Conservation (phyloP, 2,113 vertebrate genomes). For the Nymphicus hollandicus region DNA sequence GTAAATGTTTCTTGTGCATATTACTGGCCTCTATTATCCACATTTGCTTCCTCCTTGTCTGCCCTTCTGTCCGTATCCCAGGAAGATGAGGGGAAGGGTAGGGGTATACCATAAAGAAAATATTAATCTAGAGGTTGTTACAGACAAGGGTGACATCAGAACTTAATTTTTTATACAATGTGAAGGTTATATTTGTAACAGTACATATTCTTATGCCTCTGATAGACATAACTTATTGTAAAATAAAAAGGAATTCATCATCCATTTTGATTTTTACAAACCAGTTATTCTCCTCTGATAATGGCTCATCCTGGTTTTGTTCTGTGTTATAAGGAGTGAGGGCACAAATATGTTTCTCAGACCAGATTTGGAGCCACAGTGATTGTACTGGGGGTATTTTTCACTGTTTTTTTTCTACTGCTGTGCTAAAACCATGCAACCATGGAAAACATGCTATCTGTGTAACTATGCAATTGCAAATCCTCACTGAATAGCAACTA, state of each 20-base stretch:
- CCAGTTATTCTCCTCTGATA: background rate
- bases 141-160: background rate
- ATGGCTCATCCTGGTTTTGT: background rate
- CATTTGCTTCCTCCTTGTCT: background rate
- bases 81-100: background rate
- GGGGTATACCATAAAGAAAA: background rate
- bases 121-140: background rate
- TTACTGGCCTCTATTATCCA: background rate
- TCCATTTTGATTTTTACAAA: background rate
- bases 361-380: background rate
- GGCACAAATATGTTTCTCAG: background rate
- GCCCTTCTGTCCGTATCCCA: background rate
- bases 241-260: background rate
- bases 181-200: background rate
- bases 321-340: background rate
- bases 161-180: background rate
- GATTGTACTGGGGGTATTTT: background rate
- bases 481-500: background rate
- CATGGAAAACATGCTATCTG: background rate
- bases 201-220: background rate
- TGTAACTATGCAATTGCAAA: background rate
- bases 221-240: background rate
- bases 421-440: background rate
- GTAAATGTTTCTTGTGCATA: background rate
- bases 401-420: background rate